Conservation (phyloP, 92 coral and sea anemone species). For the Paragorgia papillata region DNA sequence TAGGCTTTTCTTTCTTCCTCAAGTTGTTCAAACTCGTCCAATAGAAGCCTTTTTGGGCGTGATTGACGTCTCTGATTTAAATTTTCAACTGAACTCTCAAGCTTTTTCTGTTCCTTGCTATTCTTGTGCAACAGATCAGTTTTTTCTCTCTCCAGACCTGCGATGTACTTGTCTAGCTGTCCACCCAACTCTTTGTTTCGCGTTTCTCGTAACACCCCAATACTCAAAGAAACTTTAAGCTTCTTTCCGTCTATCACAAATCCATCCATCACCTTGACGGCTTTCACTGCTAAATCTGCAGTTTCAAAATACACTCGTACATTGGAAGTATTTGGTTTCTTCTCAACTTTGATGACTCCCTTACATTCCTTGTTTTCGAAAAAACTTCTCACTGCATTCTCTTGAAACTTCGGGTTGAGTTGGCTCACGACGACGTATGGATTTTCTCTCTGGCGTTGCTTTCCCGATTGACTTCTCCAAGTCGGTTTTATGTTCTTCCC, state of each 20-base stretch:
- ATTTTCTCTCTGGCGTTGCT: not conserved
- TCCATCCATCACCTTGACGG: constrained; percentile 1
- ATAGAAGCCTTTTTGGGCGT: constrained; percentile 29
- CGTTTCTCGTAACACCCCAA: not conserved
- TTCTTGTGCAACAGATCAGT: not conserved
- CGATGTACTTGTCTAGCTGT: constrained; percentile 5
- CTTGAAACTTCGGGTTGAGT: not conserved
- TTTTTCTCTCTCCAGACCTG: constrained; percentile 8
- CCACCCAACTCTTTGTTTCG: not conserved
- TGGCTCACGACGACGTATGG: constrained; percentile 21
- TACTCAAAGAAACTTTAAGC: constrained; percentile 4
- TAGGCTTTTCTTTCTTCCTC: constrained; percentile 50
- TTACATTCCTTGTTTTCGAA: constrained; percentile 2
- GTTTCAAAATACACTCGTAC: constrained; percentile 33
- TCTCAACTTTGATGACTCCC: constrained; percentile 7
- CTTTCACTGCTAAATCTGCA: constrained; percentile 3
- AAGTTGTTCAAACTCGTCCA: constrained; percentile 51
- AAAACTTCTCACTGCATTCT: not conserved
- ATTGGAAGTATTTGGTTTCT: not conserved
- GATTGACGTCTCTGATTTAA: not conserved
- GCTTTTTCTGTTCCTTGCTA: not conserved
- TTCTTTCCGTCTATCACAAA: not conserved
- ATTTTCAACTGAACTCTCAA: not conserved
- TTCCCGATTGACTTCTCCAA: not conserved
- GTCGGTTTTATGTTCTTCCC: not conserved